A percentile compares a stretch with the other conserved stretches of the same genome.
These are phyloP conservation scores for Gnathonemus longibarbis DNA, from an alignment of 2,113 vertebrate genomes.

Conservation along the genomic window DNA sequence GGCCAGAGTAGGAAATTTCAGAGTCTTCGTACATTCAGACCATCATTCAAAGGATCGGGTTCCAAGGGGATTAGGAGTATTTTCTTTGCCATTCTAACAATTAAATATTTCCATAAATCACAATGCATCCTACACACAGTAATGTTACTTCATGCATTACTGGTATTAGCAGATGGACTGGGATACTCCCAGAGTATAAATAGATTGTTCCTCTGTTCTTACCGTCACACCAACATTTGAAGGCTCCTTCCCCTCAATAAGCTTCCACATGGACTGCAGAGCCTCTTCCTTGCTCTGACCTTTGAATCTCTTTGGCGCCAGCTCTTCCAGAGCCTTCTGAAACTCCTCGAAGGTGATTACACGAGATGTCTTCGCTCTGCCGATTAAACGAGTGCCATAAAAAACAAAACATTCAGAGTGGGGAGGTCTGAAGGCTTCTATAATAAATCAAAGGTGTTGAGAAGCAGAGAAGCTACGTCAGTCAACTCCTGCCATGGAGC, in stretches of 20 bases:
- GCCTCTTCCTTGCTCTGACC: constrained; percentile 84
- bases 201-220: constrained; percentile 39
- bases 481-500: too few relatives aligned
- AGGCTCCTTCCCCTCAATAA: constrained; percentile 82
- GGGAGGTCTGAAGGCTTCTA: neutral
- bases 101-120: neutral
- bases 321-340: constrained; percentile 75
- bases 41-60: neutral
- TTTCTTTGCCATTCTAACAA: neutral
- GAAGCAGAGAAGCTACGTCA: neutral
- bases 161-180: neutral
- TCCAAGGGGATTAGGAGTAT: neutral
- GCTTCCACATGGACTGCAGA: constrained; percentile 64
- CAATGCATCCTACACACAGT: neutral
- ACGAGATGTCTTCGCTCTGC: constrained; percentile 79
- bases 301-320: constrained; percentile 83
- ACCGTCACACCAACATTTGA: constrained; percentile 80
- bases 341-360: constrained; percentile 89
- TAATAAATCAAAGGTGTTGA: neutral
- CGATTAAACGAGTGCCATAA: constrained; percentile 18
- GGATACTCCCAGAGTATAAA: neutral
- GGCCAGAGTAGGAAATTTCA: neutral
- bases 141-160: neutral
- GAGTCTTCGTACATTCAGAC: neutral
- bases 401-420: neutral